Base-by-base conservation (phyloP, 2,888 invertebrate genomes). In the Caradrina clavipalpis region DNA sequence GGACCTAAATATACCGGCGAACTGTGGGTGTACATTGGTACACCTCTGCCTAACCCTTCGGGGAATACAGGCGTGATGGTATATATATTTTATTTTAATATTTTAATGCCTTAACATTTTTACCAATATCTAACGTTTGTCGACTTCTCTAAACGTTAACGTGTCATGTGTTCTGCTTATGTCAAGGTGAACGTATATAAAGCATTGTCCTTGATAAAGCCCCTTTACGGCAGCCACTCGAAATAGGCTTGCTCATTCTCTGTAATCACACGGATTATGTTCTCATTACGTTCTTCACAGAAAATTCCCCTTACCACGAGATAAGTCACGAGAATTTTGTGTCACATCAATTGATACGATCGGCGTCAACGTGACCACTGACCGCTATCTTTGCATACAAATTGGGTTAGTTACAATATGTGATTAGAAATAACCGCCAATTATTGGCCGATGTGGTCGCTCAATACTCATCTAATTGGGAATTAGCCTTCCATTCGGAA, bases 381-480 rank as follows among this genome's bases (percentile, higher is more conserved):
- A 56, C 60, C 45, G 17, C 66, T 66, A 66, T 67, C 45, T 77
- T 69, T 64, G 61, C 53, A 69, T 64, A 77, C 60, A 60, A 73
- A 76, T 73, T 42, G 17, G 60, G 57, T 55, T 57, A 45, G 56
- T 62, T 58, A 69, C 55, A 58, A 49, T 58, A 42, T 79, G 67
- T 73, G 62, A 76, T 76, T 65, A 76, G 76, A 79, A 62, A 69
- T 73, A 62, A 60, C 71, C 56, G 49, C 65, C 49, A 78, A 75
- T 63, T 39, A 39, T 39, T 66, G 15, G 53, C 55, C 21, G 31
- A 56, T 66, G 63, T 19, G 76, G 73, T 58, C 26, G 42, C 76
- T 76, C 61, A 72, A 58, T 76, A 45, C 21, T 49, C 31, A 47
- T 66, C 39, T 69, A 73, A 76, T 77, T 68, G 54, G 31, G 47